Base-by-base conservation (phyloP, 2,113 vertebrate species). In the Datnioides undecimradiatus region DNA sequence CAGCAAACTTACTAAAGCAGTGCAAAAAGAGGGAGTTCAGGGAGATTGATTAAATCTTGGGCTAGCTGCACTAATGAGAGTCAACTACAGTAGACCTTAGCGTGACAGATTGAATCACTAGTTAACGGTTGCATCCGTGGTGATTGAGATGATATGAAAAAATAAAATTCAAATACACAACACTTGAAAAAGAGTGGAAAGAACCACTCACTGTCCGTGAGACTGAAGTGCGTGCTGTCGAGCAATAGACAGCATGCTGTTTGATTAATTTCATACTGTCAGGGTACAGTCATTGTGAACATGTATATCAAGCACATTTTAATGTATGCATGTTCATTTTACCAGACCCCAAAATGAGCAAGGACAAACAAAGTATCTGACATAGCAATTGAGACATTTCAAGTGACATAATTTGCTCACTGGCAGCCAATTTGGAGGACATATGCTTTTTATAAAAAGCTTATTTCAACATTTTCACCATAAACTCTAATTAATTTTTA, bases 21-120 rank as follows among this genome's bases (percentile, higher is more conserved):
- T n/a, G 8, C 23, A 25, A 27, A 13, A 40, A 17, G 3, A 3
- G 5, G 8, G 3, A n/a, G 29, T 17, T 14, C 23, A 69, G 6
- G 14, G 23, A 75, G 57, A 66, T 16, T 41, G 72, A 82, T 82
- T 62, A 33, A 65, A 67, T 68, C 21, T 40, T 29, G n/a, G 84
- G 72, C 68, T 76, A 67, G 49, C 58, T 71, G 71, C 63, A 74
- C 71, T 86, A 84, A 74, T 64, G 25, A 71, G 52, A 68, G 29
- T 46, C 45, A 41, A 27, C 38, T 52, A 63, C 51, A 72, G 65
- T 29, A 51, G 65, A 72, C 41, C 41, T 77, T n/a, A 81, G 63
- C 62, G 66, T 78, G 43, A 79, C 74, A 73, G 83, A 85, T 40
- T 57, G 29, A 34, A 82, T 40, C n/a, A 27, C 21, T 21, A 52